A percentile compares a stretch with the other conserved stretches of the same genome.
Conservation (phyloP, 2,888 invertebrate species). For the Zootermopsis nevadensis region DNA sequence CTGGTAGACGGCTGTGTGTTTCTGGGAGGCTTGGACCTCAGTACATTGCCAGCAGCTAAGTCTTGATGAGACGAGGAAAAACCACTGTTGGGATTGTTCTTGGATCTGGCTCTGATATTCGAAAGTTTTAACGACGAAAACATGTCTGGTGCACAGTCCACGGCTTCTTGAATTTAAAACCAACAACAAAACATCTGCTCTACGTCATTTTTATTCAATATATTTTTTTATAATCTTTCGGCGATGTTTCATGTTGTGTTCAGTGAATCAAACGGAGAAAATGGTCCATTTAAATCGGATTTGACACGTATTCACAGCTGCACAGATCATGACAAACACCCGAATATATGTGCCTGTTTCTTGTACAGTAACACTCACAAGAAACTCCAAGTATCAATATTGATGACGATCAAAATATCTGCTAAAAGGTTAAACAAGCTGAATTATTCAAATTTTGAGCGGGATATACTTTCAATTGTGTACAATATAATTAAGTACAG, state of each 20-base stretch:
- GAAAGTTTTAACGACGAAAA: constrained; percentile 56
- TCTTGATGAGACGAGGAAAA: constrained; percentile 31
- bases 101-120: constrained; percentile 53
- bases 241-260: not conserved
- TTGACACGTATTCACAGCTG: not conserved
- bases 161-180: not conserved
- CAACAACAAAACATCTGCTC: not conserved
- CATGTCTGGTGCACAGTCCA: constrained; percentile 49
- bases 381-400: not conserved
- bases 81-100: constrained; percentile 32
- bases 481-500: too few species aligned
- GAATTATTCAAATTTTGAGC: too few species aligned
- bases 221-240: not conserved
- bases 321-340: not conserved
- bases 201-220: not conserved
- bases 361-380: not conserved
- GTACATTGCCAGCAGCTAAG: constrained; percentile 28
- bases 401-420: too few species aligned
- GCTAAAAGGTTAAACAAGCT: too few species aligned
- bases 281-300: not conserved
- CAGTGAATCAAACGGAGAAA: not conserved
- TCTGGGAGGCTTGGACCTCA: constrained; percentile 50
- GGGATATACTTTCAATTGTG: too few species aligned
- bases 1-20: constrained; percentile 47
- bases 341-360: not conserved